Percentiles rank a stretch among this genome's conserved stretches.
Evolutionary conservation across 1,140 invertebrate genomes (phyloP).

Genomic region (Nilaparvata lugens): DNA sequence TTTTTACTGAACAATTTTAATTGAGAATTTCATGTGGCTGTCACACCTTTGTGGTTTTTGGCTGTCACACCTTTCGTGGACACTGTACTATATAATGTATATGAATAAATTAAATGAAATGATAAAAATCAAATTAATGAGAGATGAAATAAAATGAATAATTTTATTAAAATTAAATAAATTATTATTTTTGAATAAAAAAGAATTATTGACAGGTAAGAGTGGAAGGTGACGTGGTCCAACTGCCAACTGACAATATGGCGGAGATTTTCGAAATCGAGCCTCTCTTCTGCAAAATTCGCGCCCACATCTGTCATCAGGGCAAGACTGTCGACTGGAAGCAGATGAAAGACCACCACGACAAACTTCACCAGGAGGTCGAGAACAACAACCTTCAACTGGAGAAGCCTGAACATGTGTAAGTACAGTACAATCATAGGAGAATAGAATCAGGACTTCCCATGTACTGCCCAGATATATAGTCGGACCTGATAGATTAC

Average conservation of each 20-base stretch:
- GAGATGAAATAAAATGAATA: too few species aligned
- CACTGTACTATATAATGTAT: too few species aligned
- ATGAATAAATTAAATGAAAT: too few species aligned
- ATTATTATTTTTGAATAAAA: too few species aligned
- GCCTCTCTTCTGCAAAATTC: constrained; percentile 38
- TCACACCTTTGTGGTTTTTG: too few species aligned
- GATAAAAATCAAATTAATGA: too few species aligned
- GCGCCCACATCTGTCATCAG: constrained; percentile 37
- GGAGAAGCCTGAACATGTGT: constrained; percentile 39
- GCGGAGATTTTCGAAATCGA: constrained; percentile 37
- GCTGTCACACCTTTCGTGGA: too few species aligned
- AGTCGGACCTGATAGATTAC: neutral
- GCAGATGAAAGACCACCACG: constrained; percentile 33
- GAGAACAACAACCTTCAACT: constrained; percentile 25
- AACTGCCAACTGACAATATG: constrained; percentile 29
- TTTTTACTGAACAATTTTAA: too few species aligned
- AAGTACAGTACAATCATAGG: too few species aligned
- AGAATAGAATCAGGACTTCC: too few species aligned
- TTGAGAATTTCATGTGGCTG: too few species aligned
- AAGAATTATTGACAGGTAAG: constrained; percentile 33
- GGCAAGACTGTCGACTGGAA: constrained; percentile 37
- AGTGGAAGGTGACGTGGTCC: constrained; percentile 35
- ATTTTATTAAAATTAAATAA: too few species aligned
- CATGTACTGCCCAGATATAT: neutral
- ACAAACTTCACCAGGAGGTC: constrained; percentile 31